Evolutionary conservation across 1,140 invertebrate species (phyloP).

Genomic region (Plodia interpunctella): DNA sequence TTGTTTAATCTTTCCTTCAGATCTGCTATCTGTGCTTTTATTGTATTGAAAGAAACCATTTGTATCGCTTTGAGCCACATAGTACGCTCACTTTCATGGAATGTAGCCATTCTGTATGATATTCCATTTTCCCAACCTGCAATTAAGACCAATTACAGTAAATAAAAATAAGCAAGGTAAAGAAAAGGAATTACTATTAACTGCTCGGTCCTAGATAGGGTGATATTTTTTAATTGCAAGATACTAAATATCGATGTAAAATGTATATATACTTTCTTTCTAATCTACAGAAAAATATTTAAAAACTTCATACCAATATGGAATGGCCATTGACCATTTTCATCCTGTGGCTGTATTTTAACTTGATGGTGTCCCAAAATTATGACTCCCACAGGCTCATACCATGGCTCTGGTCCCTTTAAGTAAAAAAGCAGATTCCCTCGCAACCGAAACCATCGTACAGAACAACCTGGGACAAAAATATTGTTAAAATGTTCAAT

Average conservation of each 20-base stretch:
- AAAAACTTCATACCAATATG: constrained; percentile 79
- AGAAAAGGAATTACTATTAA: no score
- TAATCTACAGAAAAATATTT: no score
- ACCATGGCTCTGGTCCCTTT: constrained; percentile 92
- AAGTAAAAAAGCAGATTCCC: constrained; percentile 97
- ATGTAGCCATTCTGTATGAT: constrained; percentile 87
- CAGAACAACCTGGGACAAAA: constrained; percentile 82
- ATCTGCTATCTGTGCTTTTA: constrained; percentile 83
- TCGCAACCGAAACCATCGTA: constrained; percentile 93
- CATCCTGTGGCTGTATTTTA: constrained; percentile 66
- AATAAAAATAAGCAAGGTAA: no score
- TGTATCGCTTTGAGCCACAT: constrained; percentile 92
- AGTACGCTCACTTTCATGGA: constrained; percentile 88
- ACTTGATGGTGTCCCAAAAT: constrained; percentile 90
- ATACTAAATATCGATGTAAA: no score
- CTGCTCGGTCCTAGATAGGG: no score
- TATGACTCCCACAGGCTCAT: constrained; percentile 91
- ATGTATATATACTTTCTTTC: no score
- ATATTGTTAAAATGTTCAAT: background rate
- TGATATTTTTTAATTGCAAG: no score
- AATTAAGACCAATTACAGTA: constrained; percentile 25
- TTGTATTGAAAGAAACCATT: constrained; percentile 89
- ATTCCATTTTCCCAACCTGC: constrained; percentile 90
- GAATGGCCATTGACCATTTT: constrained; percentile 81
- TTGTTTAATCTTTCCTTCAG: constrained; percentile 73